Evolutionary conservation across 2,113 vertebrate species (phyloP).

Genomic region (Petaurus breviceps): DNA sequence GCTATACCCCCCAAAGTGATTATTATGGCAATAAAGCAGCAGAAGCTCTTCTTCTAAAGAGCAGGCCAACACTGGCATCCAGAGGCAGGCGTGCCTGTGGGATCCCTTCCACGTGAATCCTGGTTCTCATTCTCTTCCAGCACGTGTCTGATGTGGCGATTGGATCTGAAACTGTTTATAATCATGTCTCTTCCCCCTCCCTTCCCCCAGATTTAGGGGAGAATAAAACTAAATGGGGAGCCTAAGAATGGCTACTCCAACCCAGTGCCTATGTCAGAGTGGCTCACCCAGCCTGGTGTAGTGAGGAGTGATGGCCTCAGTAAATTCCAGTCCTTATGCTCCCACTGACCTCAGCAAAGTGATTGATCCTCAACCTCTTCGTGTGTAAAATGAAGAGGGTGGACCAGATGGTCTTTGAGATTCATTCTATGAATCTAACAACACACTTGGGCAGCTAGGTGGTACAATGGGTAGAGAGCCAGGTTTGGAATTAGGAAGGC

Average conservation of each 20-base stretch:
- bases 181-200: not conserved
- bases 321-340: not conserved
- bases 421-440: not conserved
- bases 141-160: not conserved
- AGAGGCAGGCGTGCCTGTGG: not conserved
- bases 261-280: not conserved
- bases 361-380: not conserved
- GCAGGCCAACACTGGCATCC: not conserved
- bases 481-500: not conserved
- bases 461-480: not conserved
- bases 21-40: not conserved
- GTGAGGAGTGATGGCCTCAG: not conserved
- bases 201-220: not conserved
- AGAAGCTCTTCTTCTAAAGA: not conserved
- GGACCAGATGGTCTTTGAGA: not conserved
- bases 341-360: not conserved
- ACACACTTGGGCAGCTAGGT: not conserved
- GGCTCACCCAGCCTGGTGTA: not conserved
- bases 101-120: not conserved
- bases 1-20: not conserved
- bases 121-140: not conserved
- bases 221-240: not conserved
- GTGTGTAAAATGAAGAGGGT: not conserved
- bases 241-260: not conserved
- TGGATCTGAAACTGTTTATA: not conserved